These are phyloP conservation scores for Drosophila pachea DNA, from an alignment of 1,140 invertebrate species.

Conservation along the genomic window DNA sequence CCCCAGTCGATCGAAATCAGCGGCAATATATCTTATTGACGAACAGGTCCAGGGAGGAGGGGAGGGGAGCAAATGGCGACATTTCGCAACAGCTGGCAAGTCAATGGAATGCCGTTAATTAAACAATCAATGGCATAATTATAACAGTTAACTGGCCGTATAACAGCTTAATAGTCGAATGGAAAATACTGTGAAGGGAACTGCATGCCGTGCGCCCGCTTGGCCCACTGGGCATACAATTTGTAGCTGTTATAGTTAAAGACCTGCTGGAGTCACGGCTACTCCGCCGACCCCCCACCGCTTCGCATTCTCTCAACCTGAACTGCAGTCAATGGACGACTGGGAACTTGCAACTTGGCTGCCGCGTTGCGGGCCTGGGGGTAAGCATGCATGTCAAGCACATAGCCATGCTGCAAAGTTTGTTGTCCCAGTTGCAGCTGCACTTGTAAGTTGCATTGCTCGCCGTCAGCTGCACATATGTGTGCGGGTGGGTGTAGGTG, in stretches of 20 bases:
- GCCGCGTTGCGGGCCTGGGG: conserved; percentile 55
- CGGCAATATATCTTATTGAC: neutral
- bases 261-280: neutral
- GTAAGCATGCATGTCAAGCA: conserved; percentile 74
- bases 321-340: conserved; percentile 41
- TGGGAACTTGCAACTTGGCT: conserved; percentile 48
- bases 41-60: too few relatives aligned
- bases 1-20: conserved; percentile 1
- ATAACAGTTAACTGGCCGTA: too few relatives aligned
- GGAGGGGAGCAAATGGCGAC: too few relatives aligned
- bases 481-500: conserved; percentile 4
- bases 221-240: neutral
- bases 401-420: conserved; percentile 68
- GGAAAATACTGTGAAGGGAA: too few relatives aligned
- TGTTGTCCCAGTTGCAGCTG: conserved; percentile 66
- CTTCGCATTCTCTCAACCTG: neutral
- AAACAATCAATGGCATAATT: too few relatives aligned
- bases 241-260: conserved; percentile 24
- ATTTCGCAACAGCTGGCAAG: too few relatives aligned
- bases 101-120: too few relatives aligned
- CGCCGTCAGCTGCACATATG: conserved; percentile 19
- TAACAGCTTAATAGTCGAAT: too few relatives aligned
- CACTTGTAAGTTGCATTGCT: conserved; percentile 36
- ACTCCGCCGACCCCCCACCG: neutral
- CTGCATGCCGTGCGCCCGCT: too few relatives aligned